Evolutionary conservation across 2,113 vertebrate species (phyloP).

Genomic region (Engraulis encrasicolus): DNA sequence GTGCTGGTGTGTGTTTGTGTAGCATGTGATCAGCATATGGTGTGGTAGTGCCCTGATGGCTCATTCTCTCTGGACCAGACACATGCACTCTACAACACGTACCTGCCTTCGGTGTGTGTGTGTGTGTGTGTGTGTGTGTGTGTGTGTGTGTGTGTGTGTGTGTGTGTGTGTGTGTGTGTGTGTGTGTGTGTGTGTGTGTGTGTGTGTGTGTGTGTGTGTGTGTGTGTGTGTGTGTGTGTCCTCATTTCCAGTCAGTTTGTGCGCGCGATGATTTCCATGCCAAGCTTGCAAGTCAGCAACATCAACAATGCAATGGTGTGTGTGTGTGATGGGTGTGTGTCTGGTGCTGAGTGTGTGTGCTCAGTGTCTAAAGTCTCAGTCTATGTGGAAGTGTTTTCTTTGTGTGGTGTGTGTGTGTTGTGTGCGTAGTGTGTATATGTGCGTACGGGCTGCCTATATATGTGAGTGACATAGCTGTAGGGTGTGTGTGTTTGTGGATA

Average conservation of each 20-base stretch:
- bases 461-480: too few species aligned
- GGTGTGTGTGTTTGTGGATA: not conserved
- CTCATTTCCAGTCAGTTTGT: too few species aligned
- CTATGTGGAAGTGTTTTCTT: not conserved
- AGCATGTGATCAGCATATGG: not conserved
- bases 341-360: too few species aligned
- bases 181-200: not conserved
- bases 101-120: not conserved
- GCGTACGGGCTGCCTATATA: too few species aligned
- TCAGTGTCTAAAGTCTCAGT: too few species aligned
- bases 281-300: too few species aligned
- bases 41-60: not conserved
- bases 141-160: not conserved
- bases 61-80: not conserved
- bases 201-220: not conserved
- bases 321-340: not conserved
- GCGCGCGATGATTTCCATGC: too few species aligned
- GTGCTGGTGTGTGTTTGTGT: not conserved
- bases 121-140: not conserved
- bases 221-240: too few species aligned
- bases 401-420: not conserved
- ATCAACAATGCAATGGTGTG: too few species aligned
- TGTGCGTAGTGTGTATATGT: slow-evolving; percentile 13
- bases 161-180: not conserved
- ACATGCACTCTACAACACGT: not conserved